These are phyloP conservation scores for Brassicogethes aeneus DNA, from an alignment of 2,888 invertebrate genomes.

Conservation along the genomic window DNA sequence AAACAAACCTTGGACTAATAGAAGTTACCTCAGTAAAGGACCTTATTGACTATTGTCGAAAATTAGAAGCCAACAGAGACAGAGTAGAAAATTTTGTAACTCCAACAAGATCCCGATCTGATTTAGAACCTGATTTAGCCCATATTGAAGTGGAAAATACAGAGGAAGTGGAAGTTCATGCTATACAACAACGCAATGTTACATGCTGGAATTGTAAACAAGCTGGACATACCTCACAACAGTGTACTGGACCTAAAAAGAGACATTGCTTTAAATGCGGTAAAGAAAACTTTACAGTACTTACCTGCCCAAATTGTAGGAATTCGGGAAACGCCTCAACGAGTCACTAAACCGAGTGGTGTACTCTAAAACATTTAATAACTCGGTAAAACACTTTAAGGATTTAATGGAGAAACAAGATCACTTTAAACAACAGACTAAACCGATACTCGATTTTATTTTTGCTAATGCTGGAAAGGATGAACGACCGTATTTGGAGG, in stretches of 20 bases:
- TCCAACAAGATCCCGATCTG: background rate
- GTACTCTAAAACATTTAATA: background rate
- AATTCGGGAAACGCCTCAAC: conserved; percentile 8
- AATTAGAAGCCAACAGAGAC: conserved; percentile 4
- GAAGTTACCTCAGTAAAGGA: conserved; percentile 7
- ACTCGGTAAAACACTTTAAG: too few species aligned
- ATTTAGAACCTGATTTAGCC: conserved; percentile 7
- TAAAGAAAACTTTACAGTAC: conserved; percentile 4
- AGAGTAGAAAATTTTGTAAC: conserved; percentile 3
- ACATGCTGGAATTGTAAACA: conserved; percentile 7
- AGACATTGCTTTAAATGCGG: conserved; percentile 7
- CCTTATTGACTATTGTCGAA: conserved; percentile 3
- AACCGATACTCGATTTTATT: conserved; percentile 1
- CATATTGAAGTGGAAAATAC: conserved; percentile 6
- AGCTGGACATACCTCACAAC: conserved; percentile 7
- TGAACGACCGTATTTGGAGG: conserved; percentile 9
- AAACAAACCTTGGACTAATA: conserved; percentile 7
- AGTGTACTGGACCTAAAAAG: conserved; percentile 2
- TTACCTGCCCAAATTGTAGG: conserved; percentile 4
- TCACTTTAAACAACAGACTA: too few species aligned
- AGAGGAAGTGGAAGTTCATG: background rate
- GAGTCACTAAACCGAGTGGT: background rate
- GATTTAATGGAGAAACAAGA: too few species aligned
- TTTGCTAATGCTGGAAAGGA: conserved; percentile 7
- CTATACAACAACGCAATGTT: background rate